Conservation (phyloP, 2,888 invertebrate genomes). For the Fissipunctia ypsillon region DNA sequence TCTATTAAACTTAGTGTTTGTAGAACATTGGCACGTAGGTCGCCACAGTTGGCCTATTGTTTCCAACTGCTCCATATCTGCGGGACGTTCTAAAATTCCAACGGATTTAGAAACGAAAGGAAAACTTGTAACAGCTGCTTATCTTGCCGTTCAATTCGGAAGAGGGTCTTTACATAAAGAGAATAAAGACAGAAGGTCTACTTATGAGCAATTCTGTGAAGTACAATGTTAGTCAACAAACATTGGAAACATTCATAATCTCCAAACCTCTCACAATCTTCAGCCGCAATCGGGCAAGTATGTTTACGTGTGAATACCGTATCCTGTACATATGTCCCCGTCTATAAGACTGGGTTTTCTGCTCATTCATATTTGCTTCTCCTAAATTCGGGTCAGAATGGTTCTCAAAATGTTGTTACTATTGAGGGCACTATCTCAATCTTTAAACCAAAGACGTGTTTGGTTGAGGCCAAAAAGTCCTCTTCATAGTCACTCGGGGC, state of each 20-base stretch:
- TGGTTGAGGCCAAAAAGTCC: slow-evolving; percentile 14
- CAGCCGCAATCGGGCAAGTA: background rate
- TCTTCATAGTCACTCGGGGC: slow-evolving; percentile 35
- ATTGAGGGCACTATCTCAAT: slow-evolving; percentile 57
- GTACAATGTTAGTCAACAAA: background rate
- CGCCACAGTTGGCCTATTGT: slow-evolving; percentile 51
- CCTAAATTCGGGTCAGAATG: slow-evolving; percentile 18
- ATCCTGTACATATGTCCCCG: no score
- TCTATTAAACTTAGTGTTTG: slow-evolving; percentile 52
- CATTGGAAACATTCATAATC: background rate
- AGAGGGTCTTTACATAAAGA: slow-evolving; percentile 37
- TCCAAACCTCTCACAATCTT: background rate
- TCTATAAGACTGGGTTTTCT: slow-evolving; percentile 24
- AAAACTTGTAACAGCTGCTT: slow-evolving; percentile 64
- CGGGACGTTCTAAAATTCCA: slow-evolving; percentile 43
- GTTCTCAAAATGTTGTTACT: slow-evolving; percentile 51
- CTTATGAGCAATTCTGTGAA: background rate
- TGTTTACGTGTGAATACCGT: background rate
- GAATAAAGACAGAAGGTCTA: slow-evolving; percentile 38
- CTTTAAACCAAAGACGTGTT: slow-evolving; percentile 49
- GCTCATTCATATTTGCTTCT: background rate
- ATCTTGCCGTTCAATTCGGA: slow-evolving; percentile 52
- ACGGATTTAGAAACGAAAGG: slow-evolving; percentile 56
- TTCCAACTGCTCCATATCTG: slow-evolving; percentile 52
- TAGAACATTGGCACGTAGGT: slow-evolving; percentile 57